These are phyloP conservation scores for Pristionchus maxplancki DNA, from an alignment of 2,888 invertebrate genomes.

Conservation along the genomic window DNA sequence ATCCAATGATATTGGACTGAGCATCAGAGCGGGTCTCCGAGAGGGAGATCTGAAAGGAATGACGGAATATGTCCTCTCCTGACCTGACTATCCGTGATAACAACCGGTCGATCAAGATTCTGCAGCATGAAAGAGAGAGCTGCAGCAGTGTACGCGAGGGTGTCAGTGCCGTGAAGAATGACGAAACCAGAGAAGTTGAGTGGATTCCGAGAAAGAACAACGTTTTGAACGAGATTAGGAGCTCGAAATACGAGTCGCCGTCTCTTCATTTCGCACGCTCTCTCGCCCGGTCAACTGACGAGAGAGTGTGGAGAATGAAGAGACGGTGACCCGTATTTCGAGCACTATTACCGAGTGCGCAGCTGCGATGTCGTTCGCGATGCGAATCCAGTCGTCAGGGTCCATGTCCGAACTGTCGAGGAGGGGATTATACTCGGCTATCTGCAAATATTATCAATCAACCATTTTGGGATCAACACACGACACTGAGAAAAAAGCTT, in stretches of 20 bases:
- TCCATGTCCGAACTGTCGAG: slow-evolving; percentile 94
- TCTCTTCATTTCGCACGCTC: too few relatives aligned
- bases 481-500: too few relatives aligned
- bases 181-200: background rate
- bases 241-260: too few relatives aligned
- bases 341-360: background rate
- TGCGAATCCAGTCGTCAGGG: slow-evolving; percentile 88
- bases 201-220: background rate
- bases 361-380: slow-evolving; percentile 86
- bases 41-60: background rate
- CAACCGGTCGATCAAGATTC: background rate
- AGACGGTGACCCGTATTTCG: too few relatives aligned
- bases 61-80: too few relatives aligned
- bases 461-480: too few relatives aligned
- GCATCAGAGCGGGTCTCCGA: background rate
- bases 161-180: background rate
- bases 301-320: too few relatives aligned
- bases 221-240: too few relatives aligned
- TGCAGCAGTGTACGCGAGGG: background rate
- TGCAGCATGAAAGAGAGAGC: background rate
- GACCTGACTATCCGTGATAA: background rate
- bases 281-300: too few relatives aligned
- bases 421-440: slow-evolving; percentile 87
- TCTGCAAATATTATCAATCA: background rate
- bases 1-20: background rate